These are phyloP conservation scores for Philaethria dido DNA, from an alignment of 2,888 invertebrate species.

Conservation along the genomic window DNA sequence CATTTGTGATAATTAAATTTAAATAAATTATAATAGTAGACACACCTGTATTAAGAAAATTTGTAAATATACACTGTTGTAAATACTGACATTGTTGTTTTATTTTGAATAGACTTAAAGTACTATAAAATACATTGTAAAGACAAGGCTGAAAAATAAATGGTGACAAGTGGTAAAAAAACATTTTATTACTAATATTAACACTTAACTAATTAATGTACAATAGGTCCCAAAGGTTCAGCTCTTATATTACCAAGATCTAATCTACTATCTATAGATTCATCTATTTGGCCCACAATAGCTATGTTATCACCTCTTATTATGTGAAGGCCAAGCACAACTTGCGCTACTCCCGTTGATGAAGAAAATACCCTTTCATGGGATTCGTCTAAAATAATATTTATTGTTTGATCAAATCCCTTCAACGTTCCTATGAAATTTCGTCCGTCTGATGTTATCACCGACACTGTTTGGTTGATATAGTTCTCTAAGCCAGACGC, in stretches of 20 bases:
- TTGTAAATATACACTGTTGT: conserved; percentile 24
- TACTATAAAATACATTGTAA: not conserved
- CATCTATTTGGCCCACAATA: conserved; percentile 93
- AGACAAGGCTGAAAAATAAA: conserved; percentile 20
- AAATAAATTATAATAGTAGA: conserved; percentile 11
- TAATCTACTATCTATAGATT: conserved; percentile 91
- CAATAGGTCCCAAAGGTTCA: conserved; percentile 92
- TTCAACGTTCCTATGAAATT: conserved; percentile 98
- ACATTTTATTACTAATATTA: conserved; percentile 40
- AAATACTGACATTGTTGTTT: conserved; percentile 12
- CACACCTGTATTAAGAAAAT: not conserved
- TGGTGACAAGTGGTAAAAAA: conserved; percentile 32
- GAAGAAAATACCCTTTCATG: conserved; percentile 99
- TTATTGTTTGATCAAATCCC: conserved; percentile 99
- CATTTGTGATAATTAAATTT: conserved; percentile 13
- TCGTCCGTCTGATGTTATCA: conserved; percentile 97
- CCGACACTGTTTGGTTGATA: conserved; percentile 95
- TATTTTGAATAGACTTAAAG: not conserved
- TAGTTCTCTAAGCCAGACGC: conserved; percentile 93
- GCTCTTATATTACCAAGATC: conserved; percentile 92
- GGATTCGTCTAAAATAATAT: conserved; percentile 98
- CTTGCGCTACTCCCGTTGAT: conserved; percentile 91
- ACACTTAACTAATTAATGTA: conserved; percentile 80
- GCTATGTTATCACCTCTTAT: conserved; percentile 99
- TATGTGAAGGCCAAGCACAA: conserved; percentile 98